These are phyloP conservation scores for Platysternon megacephalum DNA, from an alignment of 2,113 vertebrate genomes.

Conservation along the genomic window DNA sequence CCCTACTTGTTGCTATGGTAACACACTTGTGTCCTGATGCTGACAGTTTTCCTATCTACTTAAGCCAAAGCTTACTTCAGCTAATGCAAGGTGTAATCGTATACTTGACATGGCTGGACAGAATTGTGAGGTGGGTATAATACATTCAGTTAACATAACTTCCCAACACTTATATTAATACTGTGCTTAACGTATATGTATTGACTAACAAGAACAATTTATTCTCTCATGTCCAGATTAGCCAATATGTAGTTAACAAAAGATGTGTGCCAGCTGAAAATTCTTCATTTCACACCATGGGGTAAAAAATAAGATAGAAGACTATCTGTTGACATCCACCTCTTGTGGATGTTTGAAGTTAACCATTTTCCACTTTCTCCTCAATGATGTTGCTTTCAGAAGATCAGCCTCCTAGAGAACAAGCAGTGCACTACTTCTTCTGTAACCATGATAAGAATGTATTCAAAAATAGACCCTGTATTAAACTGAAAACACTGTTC, in stretches of 20 bases:
- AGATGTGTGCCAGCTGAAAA: background rate
- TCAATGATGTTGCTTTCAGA: background rate
- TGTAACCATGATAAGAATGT: background rate
- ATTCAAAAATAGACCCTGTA: background rate
- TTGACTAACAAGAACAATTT: background rate
- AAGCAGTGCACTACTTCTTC: background rate
- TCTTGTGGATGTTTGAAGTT: background rate
- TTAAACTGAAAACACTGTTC: background rate
- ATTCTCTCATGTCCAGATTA: background rate
- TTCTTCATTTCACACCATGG: background rate
- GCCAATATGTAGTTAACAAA: background rate
- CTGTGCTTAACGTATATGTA: background rate
- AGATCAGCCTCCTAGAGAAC: background rate
- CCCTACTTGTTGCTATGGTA: background rate
- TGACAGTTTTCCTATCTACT: background rate
- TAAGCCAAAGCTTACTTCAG: background rate
- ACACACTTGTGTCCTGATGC: background rate
- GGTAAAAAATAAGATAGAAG: background rate
- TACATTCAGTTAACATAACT: background rate
- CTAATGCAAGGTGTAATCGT: background rate
- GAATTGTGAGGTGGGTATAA: background rate
- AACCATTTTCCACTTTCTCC: background rate
- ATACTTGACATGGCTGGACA: background rate
- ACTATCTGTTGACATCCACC: background rate
- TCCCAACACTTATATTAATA: background rate